Base-by-base conservation (phyloP, 2,888 invertebrate genomes). In the Cephus pygmeus region DNA sequence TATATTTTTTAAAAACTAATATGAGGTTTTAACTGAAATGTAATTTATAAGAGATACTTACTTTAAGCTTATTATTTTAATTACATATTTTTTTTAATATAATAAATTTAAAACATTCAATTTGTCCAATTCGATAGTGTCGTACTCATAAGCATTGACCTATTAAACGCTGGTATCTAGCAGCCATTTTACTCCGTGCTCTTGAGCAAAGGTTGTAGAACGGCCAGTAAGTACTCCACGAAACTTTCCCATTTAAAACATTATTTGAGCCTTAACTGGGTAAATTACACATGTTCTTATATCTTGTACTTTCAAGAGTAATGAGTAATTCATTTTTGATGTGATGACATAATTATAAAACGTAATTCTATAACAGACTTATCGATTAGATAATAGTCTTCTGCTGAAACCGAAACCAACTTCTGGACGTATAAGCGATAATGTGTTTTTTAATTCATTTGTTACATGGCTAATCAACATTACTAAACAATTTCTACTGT, bases 361-460 rank as follows among this genome's bases (percentile, higher is more conserved):
- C 23, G 2, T 23, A 56, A 56, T 56, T 56, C 56, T 9, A 23
- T 56, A 56, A 23, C 9, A 56, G 56, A 23, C 56, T 40, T 69
- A 71, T 71, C 33, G 71, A 71, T 71, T 71, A 71, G 71, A 34
- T 71, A 71, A 71, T 71, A 71, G 33, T 71, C 33, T 71, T 71
- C 71, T 71, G 31, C 71, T 31, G 15, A 34, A 71, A 23, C 31
- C 33, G 9, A 31, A 56, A 56, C 56, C 9, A 56, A 56, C 56
- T 56, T 56, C 15, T 56, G 9, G 23, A 9, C 56, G 9, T 15
- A 23, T 23, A 9, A 56, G 2, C 56, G 2, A 56, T 23, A 23
- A 56, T 23, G 0, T 56, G 23, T 56, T 40, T 6, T 15, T 40
- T 40, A 15, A 40, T 40, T 23, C 56, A 56, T 56, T 56, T 56